Percentiles rank a stretch among this genome's conserved stretches.
Conservation (phyloP, 53 echinoderm and acorn worm species). For the Patiria pectinifera region DNA sequence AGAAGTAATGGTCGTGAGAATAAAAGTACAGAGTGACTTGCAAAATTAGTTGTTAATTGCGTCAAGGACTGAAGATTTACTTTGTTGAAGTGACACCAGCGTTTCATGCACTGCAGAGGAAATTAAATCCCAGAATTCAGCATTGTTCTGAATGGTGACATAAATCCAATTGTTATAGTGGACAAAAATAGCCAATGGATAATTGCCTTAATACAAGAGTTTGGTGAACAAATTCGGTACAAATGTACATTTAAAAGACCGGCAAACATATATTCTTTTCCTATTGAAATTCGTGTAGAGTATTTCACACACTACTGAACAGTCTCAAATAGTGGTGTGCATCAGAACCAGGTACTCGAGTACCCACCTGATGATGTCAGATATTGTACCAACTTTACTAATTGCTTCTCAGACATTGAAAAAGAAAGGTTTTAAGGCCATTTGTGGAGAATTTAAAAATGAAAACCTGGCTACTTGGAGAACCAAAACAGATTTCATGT, state of each 20-base stretch:
- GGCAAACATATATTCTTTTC: not conserved
- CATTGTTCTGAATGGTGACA: not conserved
- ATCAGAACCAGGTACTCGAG: too few relatives aligned
- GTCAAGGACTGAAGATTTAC: not conserved
- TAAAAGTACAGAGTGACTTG: too few relatives aligned
- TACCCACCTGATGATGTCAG: too few relatives aligned
- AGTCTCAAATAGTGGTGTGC: too few relatives aligned
- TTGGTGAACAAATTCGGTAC: constrained; percentile 48
- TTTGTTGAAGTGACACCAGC: constrained; percentile 1
- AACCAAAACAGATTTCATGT: too few relatives aligned
- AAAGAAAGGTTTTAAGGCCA: too few relatives aligned
- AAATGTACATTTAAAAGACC: constrained; percentile 23
- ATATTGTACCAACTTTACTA: too few relatives aligned
- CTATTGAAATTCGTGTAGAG: not conserved
- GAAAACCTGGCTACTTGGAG: too few relatives aligned
- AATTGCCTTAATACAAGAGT: constrained; percentile 1
- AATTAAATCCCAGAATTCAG: constrained; percentile 1
- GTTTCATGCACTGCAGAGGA: constrained; percentile 33
- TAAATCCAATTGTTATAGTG: not conserved
- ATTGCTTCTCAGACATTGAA: too few relatives aligned
- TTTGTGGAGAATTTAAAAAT: too few relatives aligned
- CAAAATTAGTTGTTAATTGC: not conserved
- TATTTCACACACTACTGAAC: not conserved
- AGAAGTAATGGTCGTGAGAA: too few relatives aligned
- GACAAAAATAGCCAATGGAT: not conserved